Evolutionary conservation across 2,113 vertebrate species (phyloP).

Genomic region (Glaucidium brasilianum): DNA sequence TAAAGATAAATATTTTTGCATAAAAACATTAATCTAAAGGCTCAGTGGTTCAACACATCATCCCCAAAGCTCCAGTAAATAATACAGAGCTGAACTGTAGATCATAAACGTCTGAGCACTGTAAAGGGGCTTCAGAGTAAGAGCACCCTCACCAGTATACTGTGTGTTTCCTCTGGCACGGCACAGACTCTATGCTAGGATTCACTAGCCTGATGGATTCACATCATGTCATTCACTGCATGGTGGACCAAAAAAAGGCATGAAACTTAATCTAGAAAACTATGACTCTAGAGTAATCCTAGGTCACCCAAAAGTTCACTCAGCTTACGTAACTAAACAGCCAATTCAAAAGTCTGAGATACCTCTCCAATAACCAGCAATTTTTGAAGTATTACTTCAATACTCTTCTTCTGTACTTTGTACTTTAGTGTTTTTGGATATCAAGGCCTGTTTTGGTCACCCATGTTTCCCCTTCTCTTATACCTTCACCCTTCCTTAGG

Average conservation of each 20-base stretch:
- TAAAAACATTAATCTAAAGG: neutral
- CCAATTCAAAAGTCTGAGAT: neutral
- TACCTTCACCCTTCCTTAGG: neutral
- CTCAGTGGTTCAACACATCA: neutral
- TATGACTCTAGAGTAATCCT: neutral
- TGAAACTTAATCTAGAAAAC: neutral
- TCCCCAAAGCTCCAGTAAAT: neutral
- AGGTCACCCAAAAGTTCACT: neutral
- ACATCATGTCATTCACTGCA: neutral
- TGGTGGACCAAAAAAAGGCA: neutral
- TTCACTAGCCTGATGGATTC: neutral
- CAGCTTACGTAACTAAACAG: neutral
- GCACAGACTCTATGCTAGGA: neutral
- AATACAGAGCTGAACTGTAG: neutral
- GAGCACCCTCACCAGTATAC: neutral
- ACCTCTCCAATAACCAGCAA: neutral
- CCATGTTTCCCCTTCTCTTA: neutral
- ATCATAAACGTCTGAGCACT: neutral
- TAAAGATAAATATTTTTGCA: neutral
- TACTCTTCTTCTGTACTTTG: neutral
- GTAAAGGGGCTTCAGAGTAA: neutral
- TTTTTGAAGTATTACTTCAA: neutral
- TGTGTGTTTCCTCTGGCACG: neutral
- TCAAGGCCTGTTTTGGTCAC: neutral
- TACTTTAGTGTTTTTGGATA: neutral